These are phyloP conservation scores for Origma solitaria DNA, from an alignment of 2,113 vertebrate genomes.

Conservation along the genomic window DNA sequence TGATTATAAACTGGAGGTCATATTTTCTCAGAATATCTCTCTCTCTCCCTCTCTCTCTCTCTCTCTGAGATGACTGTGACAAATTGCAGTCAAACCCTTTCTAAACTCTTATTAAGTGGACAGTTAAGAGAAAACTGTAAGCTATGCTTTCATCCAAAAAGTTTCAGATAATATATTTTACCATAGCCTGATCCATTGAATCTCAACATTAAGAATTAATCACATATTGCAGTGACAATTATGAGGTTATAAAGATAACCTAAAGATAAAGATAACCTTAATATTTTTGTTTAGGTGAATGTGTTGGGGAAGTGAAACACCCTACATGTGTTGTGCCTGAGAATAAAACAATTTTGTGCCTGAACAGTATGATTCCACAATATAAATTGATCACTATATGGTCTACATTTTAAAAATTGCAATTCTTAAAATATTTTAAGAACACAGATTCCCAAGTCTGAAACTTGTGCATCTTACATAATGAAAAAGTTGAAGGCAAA, in stretches of 20 bases:
- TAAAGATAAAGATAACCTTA: background rate
- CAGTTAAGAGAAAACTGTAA: background rate
- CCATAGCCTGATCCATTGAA: accelerated
- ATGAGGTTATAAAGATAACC: background rate
- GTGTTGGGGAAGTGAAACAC: background rate
- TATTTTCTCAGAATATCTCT: background rate
- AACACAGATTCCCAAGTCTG: background rate
- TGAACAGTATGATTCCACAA: background rate
- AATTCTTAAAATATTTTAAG: background rate
- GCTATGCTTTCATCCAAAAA: background rate
- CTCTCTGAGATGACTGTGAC: background rate
- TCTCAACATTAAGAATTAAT: background rate
- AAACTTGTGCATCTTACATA: background rate
- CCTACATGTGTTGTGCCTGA: accelerated
- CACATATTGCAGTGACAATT: background rate
- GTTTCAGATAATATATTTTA: background rate
- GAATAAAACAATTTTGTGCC: background rate
- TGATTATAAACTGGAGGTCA: background rate
- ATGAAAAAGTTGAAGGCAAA: background rate
- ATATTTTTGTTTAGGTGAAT: background rate
- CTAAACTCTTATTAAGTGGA: background rate
- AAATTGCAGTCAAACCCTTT: background rate
- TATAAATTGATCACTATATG: background rate
- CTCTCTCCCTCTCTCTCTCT: background rate
- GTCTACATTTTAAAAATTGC: background rate